Conservation (phyloP, 2,797 vertebrate genomes). For the Epinephelus coioides region DNA sequence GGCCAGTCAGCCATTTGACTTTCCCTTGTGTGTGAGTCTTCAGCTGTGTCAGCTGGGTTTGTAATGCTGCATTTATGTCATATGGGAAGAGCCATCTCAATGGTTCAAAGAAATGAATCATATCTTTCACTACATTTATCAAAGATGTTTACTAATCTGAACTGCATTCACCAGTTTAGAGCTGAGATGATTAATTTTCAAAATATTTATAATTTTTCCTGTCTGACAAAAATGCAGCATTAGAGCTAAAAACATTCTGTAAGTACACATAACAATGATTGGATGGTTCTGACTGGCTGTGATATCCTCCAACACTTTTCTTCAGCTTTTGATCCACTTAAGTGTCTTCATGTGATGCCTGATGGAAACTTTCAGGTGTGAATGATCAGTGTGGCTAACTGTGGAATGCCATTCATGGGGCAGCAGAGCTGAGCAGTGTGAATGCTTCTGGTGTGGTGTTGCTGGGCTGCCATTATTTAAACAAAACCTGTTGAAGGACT, state of each 20-base stretch:
- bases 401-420: not conserved
- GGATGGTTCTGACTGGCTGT: conserved; percentile 22
- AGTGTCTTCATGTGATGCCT: conserved; percentile 24
- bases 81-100: not conserved
- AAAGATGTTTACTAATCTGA: not conserved
- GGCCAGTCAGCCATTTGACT: not conserved
- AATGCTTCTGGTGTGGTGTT: not conserved
- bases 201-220: not conserved
- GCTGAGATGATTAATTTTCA: not conserved
- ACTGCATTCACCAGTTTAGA: not conserved
- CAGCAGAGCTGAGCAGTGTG: not conserved
- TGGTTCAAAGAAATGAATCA: not conserved
- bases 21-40: not conserved
- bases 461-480: not conserved
- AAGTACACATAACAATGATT: not conserved
- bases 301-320: not conserved
- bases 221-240: conserved; percentile 9
- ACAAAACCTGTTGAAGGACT: conserved; percentile 4
- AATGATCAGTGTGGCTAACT: not conserved
- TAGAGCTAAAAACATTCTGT: not conserved
- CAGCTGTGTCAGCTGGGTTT: not conserved
- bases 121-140: conserved; percentile 4
- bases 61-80: conserved; percentile 12
- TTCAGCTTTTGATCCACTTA: conserved; percentile 7
- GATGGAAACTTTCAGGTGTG: not conserved